Evolutionary conservation across 2,888 invertebrate genomes (phyloP).

Genomic region (Volucella bombylans): DNA sequence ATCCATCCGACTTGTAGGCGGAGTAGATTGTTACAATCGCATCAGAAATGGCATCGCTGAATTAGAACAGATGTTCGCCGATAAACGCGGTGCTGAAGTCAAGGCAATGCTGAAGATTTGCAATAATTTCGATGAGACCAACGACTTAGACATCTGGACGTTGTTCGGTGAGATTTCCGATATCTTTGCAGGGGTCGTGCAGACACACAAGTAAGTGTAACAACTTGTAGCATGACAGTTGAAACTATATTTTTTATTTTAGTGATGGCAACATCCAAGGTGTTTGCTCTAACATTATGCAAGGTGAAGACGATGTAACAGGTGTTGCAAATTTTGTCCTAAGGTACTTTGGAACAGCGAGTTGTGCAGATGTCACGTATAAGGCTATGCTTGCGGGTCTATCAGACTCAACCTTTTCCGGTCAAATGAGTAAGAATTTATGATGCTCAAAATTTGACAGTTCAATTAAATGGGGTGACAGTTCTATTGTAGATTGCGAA

Average conservation of each 20-base stretch:
- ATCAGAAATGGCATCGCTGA: conserved; percentile 79
- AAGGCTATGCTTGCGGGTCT: conserved; percentile 75
- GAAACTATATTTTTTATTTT: not conserved
- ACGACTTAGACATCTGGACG: conserved; percentile 79
- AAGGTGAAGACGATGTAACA: conserved; percentile 76
- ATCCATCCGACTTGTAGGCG: conserved; percentile 78
- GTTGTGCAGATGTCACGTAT: conserved; percentile 77
- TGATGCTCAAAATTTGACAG: no score
- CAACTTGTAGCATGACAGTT: not conserved
- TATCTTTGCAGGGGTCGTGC: conserved; percentile 78
- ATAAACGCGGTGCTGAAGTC: conserved; percentile 77
- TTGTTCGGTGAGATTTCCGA: conserved; percentile 79
- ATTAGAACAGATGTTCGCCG: conserved; percentile 78
- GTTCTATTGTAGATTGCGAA: not conserved
- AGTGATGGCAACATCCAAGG: conserved; percentile 76
- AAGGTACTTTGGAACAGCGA: conserved; percentile 55
- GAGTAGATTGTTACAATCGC: conserved; percentile 79
- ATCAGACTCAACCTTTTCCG: conserved; percentile 67
- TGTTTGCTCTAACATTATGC: conserved; percentile 76
- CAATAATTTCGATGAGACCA: conserved; percentile 78
- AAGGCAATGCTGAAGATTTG: conserved; percentile 79
- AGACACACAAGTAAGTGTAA: conserved; percentile 78
- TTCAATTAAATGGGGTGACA: not conserved
- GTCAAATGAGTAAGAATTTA: conserved; percentile 75
- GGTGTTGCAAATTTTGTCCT: conserved; percentile 78